These are phyloP conservation scores for Altica lythri DNA, from an alignment of 2,888 invertebrate genomes.

Conservation along the genomic window DNA sequence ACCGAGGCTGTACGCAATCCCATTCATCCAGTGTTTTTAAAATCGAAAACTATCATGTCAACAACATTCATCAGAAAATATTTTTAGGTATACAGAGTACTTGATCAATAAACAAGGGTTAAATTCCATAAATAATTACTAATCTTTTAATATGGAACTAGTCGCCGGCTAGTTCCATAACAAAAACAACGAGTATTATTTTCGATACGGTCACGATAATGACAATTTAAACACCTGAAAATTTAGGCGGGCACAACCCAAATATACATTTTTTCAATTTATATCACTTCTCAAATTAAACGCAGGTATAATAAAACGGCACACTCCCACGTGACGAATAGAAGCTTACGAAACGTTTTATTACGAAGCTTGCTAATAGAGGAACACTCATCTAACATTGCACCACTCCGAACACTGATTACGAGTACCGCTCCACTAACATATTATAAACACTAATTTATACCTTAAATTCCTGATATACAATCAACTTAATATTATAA, in stretches of 20 bases:
- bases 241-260: conserved; percentile 18
- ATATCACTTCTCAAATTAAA: conserved; percentile 29
- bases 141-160: conserved; percentile 33
- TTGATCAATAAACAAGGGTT: conserved; percentile 40
- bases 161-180: conserved; percentile 53
- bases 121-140: conserved; percentile 36
- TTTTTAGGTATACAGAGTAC: conserved; percentile 34
- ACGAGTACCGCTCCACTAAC: conserved; percentile 36
- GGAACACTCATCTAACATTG: conserved; percentile 54
- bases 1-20: conserved; percentile 60
- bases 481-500: conserved; percentile 12
- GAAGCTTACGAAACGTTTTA: conserved; percentile 53
- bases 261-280: conserved; percentile 19
- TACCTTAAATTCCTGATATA: conserved; percentile 11
- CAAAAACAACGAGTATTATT: conserved; percentile 29
- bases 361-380: conserved; percentile 42
- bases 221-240: conserved; percentile 18
- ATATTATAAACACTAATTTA: conserved; percentile 26
- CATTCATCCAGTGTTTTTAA: conserved; percentile 58
- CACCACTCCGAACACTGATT: conserved; percentile 54
- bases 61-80: conserved; percentile 37
- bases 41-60: conserved; percentile 46
- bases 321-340: conserved; percentile 52
- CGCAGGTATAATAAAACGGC: conserved; percentile 38
- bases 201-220: conserved; percentile 17